Evolutionary conservation across 1,140 invertebrate genomes (phyloP), one percentile per base, ranked within the genome.

Genomic region (Drosophila pruinosa): DNA sequence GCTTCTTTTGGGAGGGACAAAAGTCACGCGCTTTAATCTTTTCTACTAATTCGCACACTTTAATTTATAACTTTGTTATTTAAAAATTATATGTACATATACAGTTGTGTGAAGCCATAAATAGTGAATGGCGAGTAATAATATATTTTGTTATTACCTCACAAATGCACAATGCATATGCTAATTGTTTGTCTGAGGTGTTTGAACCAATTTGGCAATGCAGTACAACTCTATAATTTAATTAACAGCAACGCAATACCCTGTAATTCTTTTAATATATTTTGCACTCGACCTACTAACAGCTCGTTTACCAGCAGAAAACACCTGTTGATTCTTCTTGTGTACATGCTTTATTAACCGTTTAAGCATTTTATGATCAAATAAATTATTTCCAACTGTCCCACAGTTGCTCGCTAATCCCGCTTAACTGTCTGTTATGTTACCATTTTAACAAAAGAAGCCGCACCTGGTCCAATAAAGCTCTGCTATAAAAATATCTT

Each of bases 21-120:
- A 34, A 69, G 57, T 83, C 79, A 82, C 75, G 75, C 65, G 79
- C 79, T 43, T 8, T 28, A 41, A 26, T 53, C 15, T 41, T 15
- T 28, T 56, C 6, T 3, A 41, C 22, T 57, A 34, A 34, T 34
- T 34, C 31, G n/a, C 24, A 14, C n/a, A 26, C 12, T 26, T 43
- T 15, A 45, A 45, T 72, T 78, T 75, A 74, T 65, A 39, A 53
- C 41, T 57, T 15, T 41, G 45, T 62, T 80, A 59, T 26, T 21
- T 8, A 22, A 19, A 38, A 8, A 8, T 10, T 17, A 41, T 54
- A 34, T 31, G 24, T 21, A 6, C 1, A 24, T n/a, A 12, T 34
- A 34, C 0, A n/a, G 6, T n/a, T n/a, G 31, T 6, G 4, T 34
- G 31, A n/a, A 34, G 31, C 12, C n/a, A n/a, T 36, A 15, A 34